phyloP scores from a whole-genome alignment of 2,113 vertebrate species.

The Cromileptes altivelis region DNA sequence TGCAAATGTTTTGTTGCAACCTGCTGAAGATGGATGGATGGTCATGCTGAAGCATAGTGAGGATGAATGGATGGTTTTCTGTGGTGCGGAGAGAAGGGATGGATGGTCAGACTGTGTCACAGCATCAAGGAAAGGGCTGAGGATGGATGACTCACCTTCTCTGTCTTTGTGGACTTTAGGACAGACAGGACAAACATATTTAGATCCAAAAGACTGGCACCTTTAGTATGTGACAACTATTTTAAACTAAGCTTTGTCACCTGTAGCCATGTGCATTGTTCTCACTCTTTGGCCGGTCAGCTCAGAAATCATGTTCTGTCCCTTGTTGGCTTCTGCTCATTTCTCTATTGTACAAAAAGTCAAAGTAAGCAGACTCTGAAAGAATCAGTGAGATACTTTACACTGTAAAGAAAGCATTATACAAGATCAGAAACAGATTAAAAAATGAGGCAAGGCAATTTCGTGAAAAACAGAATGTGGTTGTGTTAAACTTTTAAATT shows the following conservation, averaged over 20 bases:
- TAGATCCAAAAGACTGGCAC: slow-evolving; percentile 45
- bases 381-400: neutral
- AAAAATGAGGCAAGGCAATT: no score
- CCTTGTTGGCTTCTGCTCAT: neutral
- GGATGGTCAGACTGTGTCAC: slow-evolving; percentile 33
- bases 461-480: no score
- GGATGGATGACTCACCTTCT: slow-evolving; percentile 62
- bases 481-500: no score
- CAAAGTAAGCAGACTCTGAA: neutral
- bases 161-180: slow-evolving; percentile 50
- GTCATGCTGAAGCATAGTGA: slow-evolving; percentile 35
- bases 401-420: no score
- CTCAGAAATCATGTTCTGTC: neutral
- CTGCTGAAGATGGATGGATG: slow-evolving; percentile 54
- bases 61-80: slow-evolving; percentile 58
- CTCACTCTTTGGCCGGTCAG: neutral
- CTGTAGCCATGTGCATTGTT: neutral
- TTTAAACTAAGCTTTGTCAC: slow-evolving; percentile 7
- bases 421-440: no score
- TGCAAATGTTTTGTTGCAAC: slow-evolving; percentile 45
- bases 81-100: slow-evolving; percentile 31
- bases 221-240: slow-evolving; percentile 2
- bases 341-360: neutral
- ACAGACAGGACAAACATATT: slow-evolving; percentile 40
- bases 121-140: slow-evolving; percentile 43